Conservation (phyloP, 1,140 invertebrate species). For the Halyomorpha halys region DNA sequence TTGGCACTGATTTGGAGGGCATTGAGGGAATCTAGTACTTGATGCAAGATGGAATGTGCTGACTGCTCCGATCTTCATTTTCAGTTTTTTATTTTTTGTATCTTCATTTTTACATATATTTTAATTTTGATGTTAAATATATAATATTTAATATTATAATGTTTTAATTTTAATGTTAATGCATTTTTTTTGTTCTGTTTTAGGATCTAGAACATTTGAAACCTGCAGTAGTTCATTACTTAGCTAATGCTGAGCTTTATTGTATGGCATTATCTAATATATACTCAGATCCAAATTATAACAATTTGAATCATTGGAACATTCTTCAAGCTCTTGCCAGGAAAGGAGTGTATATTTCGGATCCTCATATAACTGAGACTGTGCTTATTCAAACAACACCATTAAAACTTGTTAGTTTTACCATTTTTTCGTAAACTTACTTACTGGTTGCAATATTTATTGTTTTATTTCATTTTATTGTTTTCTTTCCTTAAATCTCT, state of each 20-base stretch:
- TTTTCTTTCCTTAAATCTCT: too few relatives aligned
- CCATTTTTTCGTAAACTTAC: too few relatives aligned
- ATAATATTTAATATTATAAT: not conserved
- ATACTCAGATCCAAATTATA: constrained; percentile 92
- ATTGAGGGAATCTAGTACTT: too few relatives aligned
- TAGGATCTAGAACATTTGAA: constrained; percentile 89
- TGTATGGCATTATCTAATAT: constrained; percentile 90
- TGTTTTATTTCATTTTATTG: too few relatives aligned
- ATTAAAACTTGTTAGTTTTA: constrained; percentile 72
- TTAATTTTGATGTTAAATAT: not conserved
- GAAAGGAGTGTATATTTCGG: constrained; percentile 80
- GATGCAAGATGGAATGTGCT: not conserved
- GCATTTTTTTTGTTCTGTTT: not conserved
- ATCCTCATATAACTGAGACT: constrained; percentile 86
- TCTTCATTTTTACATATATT: not conserved
- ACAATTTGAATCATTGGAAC: constrained; percentile 88
- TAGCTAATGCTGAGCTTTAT: constrained; percentile 93
- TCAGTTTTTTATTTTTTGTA: not conserved
- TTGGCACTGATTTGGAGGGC: too few relatives aligned
- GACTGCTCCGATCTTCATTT: not conserved
- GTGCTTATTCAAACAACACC: constrained; percentile 92
- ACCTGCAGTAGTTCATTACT: constrained; percentile 78
- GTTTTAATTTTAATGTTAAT: not conserved
- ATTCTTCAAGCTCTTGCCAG: constrained; percentile 83
- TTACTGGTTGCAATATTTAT: too few relatives aligned